Conservation (phyloP, 1,140 invertebrate species). For the Piezodorus guildinii region DNA sequence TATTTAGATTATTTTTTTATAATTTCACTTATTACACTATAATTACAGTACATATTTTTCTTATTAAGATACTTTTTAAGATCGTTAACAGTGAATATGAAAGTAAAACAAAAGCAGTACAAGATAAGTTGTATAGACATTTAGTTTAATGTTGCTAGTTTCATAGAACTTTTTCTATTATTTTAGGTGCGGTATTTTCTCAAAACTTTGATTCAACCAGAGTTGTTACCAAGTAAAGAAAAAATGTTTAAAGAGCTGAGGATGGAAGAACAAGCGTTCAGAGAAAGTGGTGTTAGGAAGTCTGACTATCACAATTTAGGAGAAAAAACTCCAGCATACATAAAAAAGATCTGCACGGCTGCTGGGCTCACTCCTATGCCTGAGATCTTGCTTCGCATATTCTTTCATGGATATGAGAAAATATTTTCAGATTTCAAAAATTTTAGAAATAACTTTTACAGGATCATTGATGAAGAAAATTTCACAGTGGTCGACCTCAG, state of each 20-base stretch:
- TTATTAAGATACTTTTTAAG: too few species aligned
- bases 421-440: slow-evolving; percentile 16
- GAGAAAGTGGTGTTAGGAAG: neutral
- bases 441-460: slow-evolving; percentile 17
- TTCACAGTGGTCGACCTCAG: slow-evolving; percentile 17
- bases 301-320: neutral
- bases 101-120: too few species aligned
- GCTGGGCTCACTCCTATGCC: slow-evolving; percentile 2
- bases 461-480: slow-evolving; percentile 19
- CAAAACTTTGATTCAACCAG: neutral
- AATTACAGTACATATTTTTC: too few species aligned
- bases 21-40: too few species aligned
- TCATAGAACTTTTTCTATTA: neutral
- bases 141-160: too few species aligned
- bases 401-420: slow-evolving; percentile 1
- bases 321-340: neutral
- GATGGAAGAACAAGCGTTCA: neutral
- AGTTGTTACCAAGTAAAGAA: slow-evolving; percentile 1
- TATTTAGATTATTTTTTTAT: neutral
- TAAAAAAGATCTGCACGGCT: slow-evolving; percentile 6
- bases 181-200: slow-evolving; percentile 16
- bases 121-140: too few species aligned
- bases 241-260: slow-evolving; percentile 9
- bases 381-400: slow-evolving; percentile 6
- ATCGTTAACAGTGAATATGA: too few species aligned